phyloP scores from a whole-genome alignment of 2,113 vertebrate genomes.

The Larimichthys crocea region DNA sequence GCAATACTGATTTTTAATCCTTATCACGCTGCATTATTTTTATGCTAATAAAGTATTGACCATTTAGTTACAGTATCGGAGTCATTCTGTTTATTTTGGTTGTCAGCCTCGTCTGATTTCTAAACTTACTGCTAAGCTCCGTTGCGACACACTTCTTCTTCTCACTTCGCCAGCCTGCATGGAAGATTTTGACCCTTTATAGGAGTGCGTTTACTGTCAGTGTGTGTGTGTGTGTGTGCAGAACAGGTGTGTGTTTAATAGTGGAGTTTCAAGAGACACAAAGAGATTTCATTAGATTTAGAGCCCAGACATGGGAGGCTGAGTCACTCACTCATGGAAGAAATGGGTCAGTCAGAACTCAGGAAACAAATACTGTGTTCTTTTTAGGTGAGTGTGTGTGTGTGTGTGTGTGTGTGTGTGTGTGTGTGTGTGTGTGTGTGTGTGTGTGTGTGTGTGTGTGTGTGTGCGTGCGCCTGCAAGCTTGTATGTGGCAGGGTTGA shows the following conservation, averaged over 20 bases:
- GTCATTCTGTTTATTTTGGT: background rate
- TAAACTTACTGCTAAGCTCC: background rate
- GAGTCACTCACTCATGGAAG: conserved; percentile 34
- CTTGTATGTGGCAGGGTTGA: conserved; percentile 52
- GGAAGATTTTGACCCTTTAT: conserved; percentile 10
- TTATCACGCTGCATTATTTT: background rate
- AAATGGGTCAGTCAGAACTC: conserved; percentile 29
- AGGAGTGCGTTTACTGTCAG: background rate
- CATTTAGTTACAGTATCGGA: background rate
- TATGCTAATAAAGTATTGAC: no score
- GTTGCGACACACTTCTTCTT: no score
- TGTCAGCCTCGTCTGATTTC: background rate
- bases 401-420: conserved; percentile 29
- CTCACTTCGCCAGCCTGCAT: background rate
- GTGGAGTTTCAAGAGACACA: conserved; percentile 35
- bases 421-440: background rate
- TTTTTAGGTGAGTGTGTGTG: conserved; percentile 18
- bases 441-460: no score
- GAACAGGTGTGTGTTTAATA: conserved; percentile 47
- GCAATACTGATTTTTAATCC: background rate
- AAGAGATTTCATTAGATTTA: conserved; percentile 56
- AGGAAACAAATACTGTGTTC: background rate
- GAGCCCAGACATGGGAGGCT: conserved; percentile 46
- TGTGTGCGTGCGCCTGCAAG: background rate
- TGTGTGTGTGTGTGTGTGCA: background rate